A percentile compares a stretch with the other conserved stretches of the same genome.
Conservation (phyloP, 92 coral and sea anemone species). For the Galaxea fascicularis region DNA sequence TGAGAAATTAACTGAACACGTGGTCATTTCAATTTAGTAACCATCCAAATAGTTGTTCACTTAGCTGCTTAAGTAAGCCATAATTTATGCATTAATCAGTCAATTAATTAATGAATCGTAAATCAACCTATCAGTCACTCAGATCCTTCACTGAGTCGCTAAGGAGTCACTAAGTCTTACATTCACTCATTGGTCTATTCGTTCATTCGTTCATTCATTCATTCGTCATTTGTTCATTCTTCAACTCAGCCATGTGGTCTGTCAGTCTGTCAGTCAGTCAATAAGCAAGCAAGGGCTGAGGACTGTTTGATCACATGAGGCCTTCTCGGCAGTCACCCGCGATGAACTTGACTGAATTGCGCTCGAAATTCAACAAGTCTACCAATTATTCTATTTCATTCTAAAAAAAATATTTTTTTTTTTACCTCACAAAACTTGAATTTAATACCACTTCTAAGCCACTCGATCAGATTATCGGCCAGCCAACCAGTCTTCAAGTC, state of each 20-base stretch:
- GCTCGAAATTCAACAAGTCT: too few species aligned
- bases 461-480: not conserved
- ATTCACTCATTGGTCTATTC: not conserved
- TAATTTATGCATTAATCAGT: not conserved
- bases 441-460: not conserved
- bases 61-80: not conserved
- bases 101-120: too few species aligned
- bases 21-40: not conserved
- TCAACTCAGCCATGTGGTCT: not conserved
- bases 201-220: not conserved
- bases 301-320: too few species aligned
- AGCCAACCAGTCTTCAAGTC: not conserved
- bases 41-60: not conserved
- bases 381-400: too few species aligned
- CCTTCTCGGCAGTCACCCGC: too few species aligned
- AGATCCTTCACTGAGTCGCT: too few species aligned
- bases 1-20: conserved; percentile 10
- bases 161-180: not conserved
- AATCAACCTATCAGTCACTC: too few species aligned
- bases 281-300: not conserved
- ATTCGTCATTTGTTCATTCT: not conserved
- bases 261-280: not conserved
- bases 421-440: too few species aligned
- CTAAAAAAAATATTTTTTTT: too few species aligned
- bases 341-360: too few species aligned